Percentiles rank a stretch among this genome's conserved stretches.
Conservation (phyloP, 2,888 invertebrate species). For the Aporophyla nigra region DNA sequence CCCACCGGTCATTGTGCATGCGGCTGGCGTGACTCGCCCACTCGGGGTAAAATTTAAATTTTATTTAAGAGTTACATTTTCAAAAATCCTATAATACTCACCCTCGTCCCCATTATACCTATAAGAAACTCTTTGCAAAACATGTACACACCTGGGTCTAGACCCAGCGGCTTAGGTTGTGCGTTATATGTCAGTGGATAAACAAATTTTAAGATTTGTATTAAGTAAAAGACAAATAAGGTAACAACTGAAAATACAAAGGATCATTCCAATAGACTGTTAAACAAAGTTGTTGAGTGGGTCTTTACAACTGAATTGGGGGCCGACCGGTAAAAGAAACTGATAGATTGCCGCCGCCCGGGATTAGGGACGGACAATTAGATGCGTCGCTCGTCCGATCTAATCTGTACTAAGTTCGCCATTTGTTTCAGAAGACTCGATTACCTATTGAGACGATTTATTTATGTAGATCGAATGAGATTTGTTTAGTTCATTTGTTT, state of each 20-base stretch:
- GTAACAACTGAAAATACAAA: conserved; percentile 19
- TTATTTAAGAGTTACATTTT: no score
- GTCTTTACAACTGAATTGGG: conserved; percentile 56
- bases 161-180: background rate
- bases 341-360: conserved; percentile 71
- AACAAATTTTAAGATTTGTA: background rate
- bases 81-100: no score
- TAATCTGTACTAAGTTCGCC: conserved; percentile 73
- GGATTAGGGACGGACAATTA: conserved; percentile 76
- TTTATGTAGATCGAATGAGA: conserved; percentile 51
- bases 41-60: background rate
- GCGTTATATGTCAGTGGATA: background rate
- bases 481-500: conserved; percentile 40
- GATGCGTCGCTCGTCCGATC: conserved; percentile 74
- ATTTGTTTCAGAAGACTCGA: conserved; percentile 69
- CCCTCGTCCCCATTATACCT: background rate
- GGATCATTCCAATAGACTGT: conserved; percentile 11
- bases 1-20: no score
- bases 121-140: background rate
- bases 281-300: conserved; percentile 55
- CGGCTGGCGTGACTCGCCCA: background rate
- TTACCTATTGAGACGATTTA: conserved; percentile 62
- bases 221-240: background rate
- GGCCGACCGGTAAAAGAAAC: conserved; percentile 64
- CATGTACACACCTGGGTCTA: background rate